Evolutionary conservation across 2,888 invertebrate species (phyloP).

Genomic region (Xestia xanthographa): DNA sequence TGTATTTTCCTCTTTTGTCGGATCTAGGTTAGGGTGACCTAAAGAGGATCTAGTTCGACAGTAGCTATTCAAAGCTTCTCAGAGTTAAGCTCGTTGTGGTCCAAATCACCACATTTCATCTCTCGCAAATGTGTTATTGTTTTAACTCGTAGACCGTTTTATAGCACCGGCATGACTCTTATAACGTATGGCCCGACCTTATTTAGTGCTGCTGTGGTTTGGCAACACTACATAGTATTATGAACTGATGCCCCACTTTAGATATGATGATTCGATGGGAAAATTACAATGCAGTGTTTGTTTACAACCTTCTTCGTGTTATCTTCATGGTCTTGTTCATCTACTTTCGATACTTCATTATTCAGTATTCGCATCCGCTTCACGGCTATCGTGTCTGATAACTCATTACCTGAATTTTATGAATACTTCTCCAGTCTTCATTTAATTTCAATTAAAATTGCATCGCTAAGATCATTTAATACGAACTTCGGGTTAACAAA

Average conservation of each 20-base stretch:
- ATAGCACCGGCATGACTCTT: conserved; percentile 70
- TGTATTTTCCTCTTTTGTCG: conserved; percentile 21
- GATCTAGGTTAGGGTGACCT: conserved; percentile 66
- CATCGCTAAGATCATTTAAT: conserved; percentile 20
- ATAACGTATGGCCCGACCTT: conserved; percentile 70
- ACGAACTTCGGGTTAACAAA: conserved; percentile 55
- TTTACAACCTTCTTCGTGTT: conserved; percentile 24
- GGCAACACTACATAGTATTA: conserved; percentile 46
- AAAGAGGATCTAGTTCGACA: conserved; percentile 71
- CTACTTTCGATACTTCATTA: conserved; percentile 2
- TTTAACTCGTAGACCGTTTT: conserved; percentile 80
- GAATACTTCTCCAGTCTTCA: neutral
- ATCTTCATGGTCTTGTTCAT: conserved; percentile 13
- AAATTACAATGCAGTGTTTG: conserved; percentile 48
- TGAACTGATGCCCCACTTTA: conserved; percentile 60
- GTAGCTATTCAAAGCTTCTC: conserved; percentile 58
- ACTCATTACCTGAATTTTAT: neutral
- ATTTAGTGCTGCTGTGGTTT: conserved; percentile 75
- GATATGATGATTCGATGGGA: conserved; percentile 58
- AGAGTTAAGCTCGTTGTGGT: conserved; percentile 68
- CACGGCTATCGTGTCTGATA: neutral
- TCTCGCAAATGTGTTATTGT: conserved; percentile 84
- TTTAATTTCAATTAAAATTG: conserved; percentile 30
- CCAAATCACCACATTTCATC: conserved; percentile 77
- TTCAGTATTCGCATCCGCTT: conserved; percentile 20